Evolutionary conservation across 92 coral and sea anemone genomes (phyloP).

Genomic region (Siderastrea radians): DNA sequence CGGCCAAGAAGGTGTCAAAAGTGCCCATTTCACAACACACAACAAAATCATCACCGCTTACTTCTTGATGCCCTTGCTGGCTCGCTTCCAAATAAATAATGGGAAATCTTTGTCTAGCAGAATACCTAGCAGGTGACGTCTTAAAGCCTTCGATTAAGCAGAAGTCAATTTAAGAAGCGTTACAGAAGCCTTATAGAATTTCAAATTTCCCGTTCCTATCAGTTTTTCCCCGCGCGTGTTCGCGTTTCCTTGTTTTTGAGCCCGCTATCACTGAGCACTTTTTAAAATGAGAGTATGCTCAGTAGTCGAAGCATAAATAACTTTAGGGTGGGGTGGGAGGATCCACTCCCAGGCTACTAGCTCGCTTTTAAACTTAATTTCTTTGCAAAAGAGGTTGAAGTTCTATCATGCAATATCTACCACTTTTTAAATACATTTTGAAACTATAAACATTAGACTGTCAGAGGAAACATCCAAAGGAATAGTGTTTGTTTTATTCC

Average conservation of each 20-base stretch:
- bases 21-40: not conserved
- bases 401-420: not conserved
- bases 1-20: not conserved
- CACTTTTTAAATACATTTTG: not conserved
- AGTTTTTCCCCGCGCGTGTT: not conserved
- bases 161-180: constrained; percentile 31
- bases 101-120: not conserved
- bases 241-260: not conserved
- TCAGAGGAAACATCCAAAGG: not conserved
- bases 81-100: not conserved
- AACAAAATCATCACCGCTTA: not conserved
- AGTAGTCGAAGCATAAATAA: not conserved
- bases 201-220: not conserved
- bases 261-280: not conserved
- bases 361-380: not conserved
- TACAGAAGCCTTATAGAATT: not conserved
- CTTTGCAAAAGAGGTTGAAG: not conserved
- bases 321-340: not conserved
- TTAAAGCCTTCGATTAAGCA: constrained; percentile 9
- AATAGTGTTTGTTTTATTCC: not conserved
- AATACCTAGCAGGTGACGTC: not conserved
- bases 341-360: not conserved
- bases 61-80: not conserved
- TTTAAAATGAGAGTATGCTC: not conserved
- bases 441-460: not conserved